Percentiles rank a stretch among this genome's conserved stretches.
Evolutionary conservation across 2,888 invertebrate genomes (phyloP).

Genomic region (Polyploca ridens): DNA sequence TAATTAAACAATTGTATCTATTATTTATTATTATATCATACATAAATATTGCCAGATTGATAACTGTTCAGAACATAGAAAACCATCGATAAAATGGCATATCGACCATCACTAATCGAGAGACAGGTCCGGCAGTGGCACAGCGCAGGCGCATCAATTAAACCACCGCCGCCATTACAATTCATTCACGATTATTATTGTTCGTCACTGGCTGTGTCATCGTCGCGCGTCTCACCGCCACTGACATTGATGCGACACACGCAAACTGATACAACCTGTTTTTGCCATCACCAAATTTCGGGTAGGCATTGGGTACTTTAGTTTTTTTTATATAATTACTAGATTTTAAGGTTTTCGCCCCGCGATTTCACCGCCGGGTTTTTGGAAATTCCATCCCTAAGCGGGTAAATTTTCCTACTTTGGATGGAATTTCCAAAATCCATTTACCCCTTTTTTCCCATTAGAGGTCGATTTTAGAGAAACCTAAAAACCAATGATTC

Average conservation of each 20-base stretch:
- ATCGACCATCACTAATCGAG: slow-evolving; percentile 30
- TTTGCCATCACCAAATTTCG: slow-evolving; percentile 35
- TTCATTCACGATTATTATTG: slow-evolving; percentile 80
- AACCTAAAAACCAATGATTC: too few species aligned
- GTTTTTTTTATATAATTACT: too few species aligned
- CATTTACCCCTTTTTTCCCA: too few species aligned
- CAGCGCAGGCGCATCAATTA: slow-evolving; percentile 68
- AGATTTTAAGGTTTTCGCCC: too few species aligned
- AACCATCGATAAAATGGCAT: slow-evolving; percentile 23
- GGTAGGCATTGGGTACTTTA: slow-evolving; percentile 16
- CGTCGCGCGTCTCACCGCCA: slow-evolving; percentile 42
- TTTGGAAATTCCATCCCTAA: too few species aligned
- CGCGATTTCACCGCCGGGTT: not conserved
- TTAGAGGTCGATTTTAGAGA: too few species aligned
- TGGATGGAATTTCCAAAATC: too few species aligned
- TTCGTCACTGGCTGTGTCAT: slow-evolving; percentile 52
- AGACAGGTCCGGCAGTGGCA: slow-evolving; percentile 59
- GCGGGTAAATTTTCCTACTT: too few species aligned
- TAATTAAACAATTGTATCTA: too few species aligned
- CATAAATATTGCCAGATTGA: too few species aligned
- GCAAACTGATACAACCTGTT: slow-evolving; percentile 49
- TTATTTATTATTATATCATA: too few species aligned
- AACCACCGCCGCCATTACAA: slow-evolving; percentile 68
- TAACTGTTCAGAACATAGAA: not conserved
- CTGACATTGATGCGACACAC: slow-evolving; percentile 60